These are phyloP conservation scores for Cyclina sinensis DNA, from an alignment of 1,140 invertebrate species.

Conservation along the genomic window DNA sequence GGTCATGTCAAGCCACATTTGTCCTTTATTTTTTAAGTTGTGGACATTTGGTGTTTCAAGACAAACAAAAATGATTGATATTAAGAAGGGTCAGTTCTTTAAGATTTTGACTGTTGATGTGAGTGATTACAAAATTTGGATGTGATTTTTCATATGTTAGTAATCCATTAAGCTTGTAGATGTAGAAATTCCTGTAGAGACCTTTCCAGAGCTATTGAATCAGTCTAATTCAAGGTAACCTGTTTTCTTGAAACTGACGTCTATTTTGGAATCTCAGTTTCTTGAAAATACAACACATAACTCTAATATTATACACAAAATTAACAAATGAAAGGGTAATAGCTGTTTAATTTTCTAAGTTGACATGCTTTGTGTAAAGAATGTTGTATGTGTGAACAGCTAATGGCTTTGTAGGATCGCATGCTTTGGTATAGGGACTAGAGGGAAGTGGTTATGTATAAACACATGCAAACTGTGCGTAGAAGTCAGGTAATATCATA, in stretches of 20 bases:
- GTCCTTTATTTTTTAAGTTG: too few species aligned
- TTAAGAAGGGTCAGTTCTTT: too few species aligned
- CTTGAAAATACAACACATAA: not conserved
- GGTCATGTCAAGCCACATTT: too few species aligned
- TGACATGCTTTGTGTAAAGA: constrained; percentile 63
- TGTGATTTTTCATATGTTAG: too few species aligned
- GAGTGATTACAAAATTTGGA: too few species aligned
- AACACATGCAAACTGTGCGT: not conserved
- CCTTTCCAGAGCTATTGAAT: not conserved
- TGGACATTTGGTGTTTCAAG: too few species aligned
- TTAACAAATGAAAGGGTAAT: not conserved
- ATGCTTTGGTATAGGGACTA: not conserved
- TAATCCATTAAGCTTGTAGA: not conserved
- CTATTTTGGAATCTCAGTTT: not conserved
- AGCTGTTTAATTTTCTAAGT: not conserved
- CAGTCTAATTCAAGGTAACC: not conserved
- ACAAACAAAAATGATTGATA: too few species aligned
- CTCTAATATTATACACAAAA: not conserved
- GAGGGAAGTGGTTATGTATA: not conserved
- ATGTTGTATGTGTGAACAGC: constrained; percentile 64
- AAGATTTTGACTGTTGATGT: too few species aligned
- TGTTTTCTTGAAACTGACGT: not conserved
- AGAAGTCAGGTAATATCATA: not conserved
- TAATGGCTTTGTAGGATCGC: constrained; percentile 2
- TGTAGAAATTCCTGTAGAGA: not conserved